These are phyloP conservation scores for Ceratitis capitata DNA, from an alignment of 1,140 invertebrate species.

Conservation along the genomic window DNA sequence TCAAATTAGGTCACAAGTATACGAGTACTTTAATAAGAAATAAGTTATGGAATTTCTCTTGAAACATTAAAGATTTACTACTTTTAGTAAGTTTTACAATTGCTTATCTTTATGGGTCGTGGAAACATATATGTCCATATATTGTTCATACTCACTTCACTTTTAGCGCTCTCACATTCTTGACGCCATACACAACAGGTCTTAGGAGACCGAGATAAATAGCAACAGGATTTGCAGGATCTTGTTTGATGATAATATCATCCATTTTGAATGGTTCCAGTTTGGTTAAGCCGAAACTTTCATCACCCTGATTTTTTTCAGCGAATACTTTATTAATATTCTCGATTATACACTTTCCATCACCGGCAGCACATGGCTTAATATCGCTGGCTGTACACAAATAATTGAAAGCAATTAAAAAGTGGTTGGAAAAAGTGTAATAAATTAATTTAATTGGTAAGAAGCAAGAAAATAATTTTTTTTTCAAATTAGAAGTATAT, in stretches of 20 bases:
- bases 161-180: not conserved
- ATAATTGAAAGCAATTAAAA: not conserved
- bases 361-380: not conserved
- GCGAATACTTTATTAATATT: not conserved
- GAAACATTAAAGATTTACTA: no score
- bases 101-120: no score
- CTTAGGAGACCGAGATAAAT: not conserved
- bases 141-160: slow-evolving; percentile 21
- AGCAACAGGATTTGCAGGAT: not conserved
- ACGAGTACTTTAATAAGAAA: no score
- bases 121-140: no score
- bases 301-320: not conserved
- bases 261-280: not conserved
- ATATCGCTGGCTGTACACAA: slow-evolving; percentile 30
- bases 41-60: no score
- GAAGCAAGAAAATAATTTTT: not conserved
- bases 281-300: not conserved
- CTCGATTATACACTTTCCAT: not conserved
- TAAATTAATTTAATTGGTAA: no score
- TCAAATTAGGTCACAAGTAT: no score
- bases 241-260: not conserved
- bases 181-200: not conserved
- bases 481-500: no score
- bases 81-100: no score
- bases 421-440: no score